Evolutionary conservation across 2,888 invertebrate species (phyloP).

Genomic region (Xestia sexstrigata): DNA sequence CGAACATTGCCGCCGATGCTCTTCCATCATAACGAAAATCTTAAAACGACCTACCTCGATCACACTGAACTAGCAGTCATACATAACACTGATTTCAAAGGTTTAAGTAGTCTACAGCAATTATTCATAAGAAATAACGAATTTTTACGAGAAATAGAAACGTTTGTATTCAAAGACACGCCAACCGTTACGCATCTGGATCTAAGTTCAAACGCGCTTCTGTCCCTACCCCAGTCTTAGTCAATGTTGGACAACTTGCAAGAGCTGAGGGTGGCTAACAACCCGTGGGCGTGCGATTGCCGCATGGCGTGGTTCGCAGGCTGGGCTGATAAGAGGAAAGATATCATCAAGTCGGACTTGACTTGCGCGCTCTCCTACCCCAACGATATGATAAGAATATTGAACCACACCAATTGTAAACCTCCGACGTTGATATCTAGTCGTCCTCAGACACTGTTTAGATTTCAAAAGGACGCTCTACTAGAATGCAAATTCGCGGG

Average conservation of each 20-base stretch:
- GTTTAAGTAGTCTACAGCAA: slow-evolving; percentile 90
- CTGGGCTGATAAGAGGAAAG: slow-evolving; percentile 88
- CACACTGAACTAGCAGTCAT: slow-evolving; percentile 92
- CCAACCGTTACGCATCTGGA: slow-evolving; percentile 92
- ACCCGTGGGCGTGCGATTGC: slow-evolving; percentile 97
- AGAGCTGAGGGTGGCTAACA: slow-evolving; percentile 93
- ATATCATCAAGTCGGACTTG: slow-evolving; percentile 90
- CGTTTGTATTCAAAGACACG: slow-evolving; percentile 91
- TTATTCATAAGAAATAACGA: slow-evolving; percentile 92
- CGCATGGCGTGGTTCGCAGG: slow-evolving; percentile 94
- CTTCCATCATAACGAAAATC: slow-evolving; percentile 91
- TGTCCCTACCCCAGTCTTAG: slow-evolving; percentile 93
- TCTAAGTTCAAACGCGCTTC: slow-evolving; percentile 93
- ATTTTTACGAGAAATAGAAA: slow-evolving; percentile 91
- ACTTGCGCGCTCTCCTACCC: slow-evolving; percentile 93
- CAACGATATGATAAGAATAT: slow-evolving; percentile 93
- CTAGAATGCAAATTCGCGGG: slow-evolving; percentile 95
- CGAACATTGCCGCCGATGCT: slow-evolving; percentile 91
- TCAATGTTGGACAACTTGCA: slow-evolving; percentile 91
- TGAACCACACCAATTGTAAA: slow-evolving; percentile 93
- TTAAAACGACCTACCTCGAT: slow-evolving; percentile 92
- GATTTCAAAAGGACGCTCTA: slow-evolving; percentile 92
- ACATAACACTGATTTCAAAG: slow-evolving; percentile 92
- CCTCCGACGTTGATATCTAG: slow-evolving; percentile 91
- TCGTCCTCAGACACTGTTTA: slow-evolving; percentile 92